Evolutionary conservation across 1,140 invertebrate species (phyloP).

Genomic region (Neodiprion pinetum): DNA sequence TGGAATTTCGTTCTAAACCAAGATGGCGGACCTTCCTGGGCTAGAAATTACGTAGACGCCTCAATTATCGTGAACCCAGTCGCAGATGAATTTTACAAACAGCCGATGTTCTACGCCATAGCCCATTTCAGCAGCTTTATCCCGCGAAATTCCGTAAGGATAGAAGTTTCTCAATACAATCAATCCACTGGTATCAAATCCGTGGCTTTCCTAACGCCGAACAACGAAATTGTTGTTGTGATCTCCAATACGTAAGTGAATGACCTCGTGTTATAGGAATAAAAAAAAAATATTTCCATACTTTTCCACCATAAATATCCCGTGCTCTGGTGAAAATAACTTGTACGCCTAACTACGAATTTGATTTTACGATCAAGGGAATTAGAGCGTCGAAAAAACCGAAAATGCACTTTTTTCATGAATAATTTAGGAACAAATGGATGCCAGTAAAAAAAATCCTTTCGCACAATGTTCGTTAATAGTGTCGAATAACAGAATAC

Average conservation of each 20-base stretch:
- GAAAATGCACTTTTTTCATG: no score
- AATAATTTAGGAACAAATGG: no score
- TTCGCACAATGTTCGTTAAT: no score
- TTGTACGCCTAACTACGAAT: no score
- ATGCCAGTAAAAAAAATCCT: no score
- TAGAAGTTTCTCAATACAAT: slow-evolving; percentile 33
- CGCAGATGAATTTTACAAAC: slow-evolving; percentile 72
- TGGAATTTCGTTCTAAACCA: slow-evolving; percentile 77
- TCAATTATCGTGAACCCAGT: slow-evolving; percentile 70
- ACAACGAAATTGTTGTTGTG: slow-evolving; percentile 60
- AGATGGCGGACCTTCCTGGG: slow-evolving; percentile 75
- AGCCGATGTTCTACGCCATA: slow-evolving; percentile 76
- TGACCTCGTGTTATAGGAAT: background rate
- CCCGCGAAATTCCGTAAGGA: slow-evolving; percentile 55
- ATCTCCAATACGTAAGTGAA: slow-evolving; percentile 59
- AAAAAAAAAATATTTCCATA: no score
- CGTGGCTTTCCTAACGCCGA: slow-evolving; percentile 61
- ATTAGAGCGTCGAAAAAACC: no score
- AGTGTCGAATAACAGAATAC: no score
- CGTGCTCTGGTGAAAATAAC: no score
- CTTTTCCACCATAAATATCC: no score
- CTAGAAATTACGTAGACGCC: slow-evolving; percentile 71
- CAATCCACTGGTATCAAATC: slow-evolving; percentile 36
- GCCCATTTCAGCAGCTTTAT: slow-evolving; percentile 74
- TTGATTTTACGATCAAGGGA: no score